A percentile compares a stretch with the other conserved stretches of the same genome.
These are phyloP conservation scores for Brenthis hecate DNA, from an alignment of 2,888 invertebrate species.

Conservation along the genomic window DNA sequence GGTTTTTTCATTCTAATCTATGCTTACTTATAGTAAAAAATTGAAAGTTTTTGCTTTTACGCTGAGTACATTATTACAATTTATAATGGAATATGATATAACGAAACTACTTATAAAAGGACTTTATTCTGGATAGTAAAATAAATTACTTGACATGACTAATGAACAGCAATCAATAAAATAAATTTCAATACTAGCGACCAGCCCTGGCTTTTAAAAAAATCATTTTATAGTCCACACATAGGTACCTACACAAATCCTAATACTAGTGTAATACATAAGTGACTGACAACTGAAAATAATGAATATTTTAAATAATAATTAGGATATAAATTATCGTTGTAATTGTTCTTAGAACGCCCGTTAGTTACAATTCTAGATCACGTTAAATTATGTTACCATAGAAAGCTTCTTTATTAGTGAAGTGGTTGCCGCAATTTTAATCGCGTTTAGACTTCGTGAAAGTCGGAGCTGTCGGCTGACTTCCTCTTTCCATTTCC, in stretches of 20 bases:
- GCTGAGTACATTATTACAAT: too few relatives aligned
- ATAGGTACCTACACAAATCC: too few relatives aligned
- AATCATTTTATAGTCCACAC: too few relatives aligned
- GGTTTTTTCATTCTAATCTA: too few relatives aligned
- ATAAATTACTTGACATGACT: slow-evolving; percentile 1
- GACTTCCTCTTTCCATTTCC: slow-evolving; percentile 22
- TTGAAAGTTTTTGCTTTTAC: too few relatives aligned
- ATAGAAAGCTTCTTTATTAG: slow-evolving; percentile 19
- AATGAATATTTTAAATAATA: too few relatives aligned
- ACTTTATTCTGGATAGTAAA: slow-evolving; percentile 1
- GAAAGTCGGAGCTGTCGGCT: slow-evolving; percentile 13
- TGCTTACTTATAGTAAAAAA: too few relatives aligned
- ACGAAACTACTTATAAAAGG: slow-evolving; percentile 5
- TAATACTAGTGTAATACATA: too few relatives aligned
- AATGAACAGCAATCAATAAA: background rate
- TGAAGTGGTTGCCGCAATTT: slow-evolving; percentile 14
- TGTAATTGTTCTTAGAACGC: background rate
- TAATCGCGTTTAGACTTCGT: slow-evolving; percentile 11
- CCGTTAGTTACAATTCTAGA: slow-evolving; percentile 4
- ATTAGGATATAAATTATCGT: background rate
- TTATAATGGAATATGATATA: background rate
- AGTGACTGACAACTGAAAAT: too few relatives aligned
- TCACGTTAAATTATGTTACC: slow-evolving; percentile 10
- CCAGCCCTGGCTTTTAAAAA: too few relatives aligned
- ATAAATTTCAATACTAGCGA: too few relatives aligned